These are phyloP conservation scores for Scaptomyza parva DNA, from an alignment of 2,888 invertebrate species.

Conservation along the genomic window DNA sequence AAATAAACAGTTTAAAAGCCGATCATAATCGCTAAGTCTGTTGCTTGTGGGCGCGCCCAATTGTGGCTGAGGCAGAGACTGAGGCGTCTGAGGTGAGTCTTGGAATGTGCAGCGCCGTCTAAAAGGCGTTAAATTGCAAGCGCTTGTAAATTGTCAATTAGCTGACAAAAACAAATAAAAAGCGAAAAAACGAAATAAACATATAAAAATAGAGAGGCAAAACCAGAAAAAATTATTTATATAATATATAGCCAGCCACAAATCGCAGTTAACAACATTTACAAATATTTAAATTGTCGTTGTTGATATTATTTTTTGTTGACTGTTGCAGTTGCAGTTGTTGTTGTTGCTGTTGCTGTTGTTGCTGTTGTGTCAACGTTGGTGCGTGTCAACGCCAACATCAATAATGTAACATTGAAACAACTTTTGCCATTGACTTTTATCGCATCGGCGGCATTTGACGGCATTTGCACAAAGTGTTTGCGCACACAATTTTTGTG, in stretches of 20 bases:
- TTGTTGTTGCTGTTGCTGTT: constrained; percentile 6
- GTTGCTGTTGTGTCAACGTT: constrained; percentile 17
- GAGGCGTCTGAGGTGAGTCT: constrained; percentile 37
- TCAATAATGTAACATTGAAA: constrained; percentile 46
- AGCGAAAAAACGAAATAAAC: constrained; percentile 24
- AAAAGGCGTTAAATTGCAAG: constrained; percentile 59
- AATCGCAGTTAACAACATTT: constrained; percentile 25
- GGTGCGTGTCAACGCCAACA: constrained; percentile 50
- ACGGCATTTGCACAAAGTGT: constrained; percentile 66
- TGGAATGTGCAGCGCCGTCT: constrained; percentile 31
- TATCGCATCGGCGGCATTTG: constrained; percentile 53
- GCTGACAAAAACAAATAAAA: too few relatives aligned
- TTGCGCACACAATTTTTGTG: constrained; percentile 20
- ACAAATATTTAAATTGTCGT: constrained; percentile 48
- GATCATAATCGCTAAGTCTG: constrained; percentile 29
- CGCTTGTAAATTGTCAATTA: constrained; percentile 52
- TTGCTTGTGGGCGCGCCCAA: constrained; percentile 39
- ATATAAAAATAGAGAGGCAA: constrained; percentile 10
- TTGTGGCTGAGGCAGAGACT: neutral
- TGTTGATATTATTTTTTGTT: constrained; percentile 1
- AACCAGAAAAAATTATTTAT: neutral
- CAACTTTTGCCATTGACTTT: constrained; percentile 62
- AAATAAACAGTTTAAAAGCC: constrained; percentile 31
- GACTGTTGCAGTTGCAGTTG: neutral
- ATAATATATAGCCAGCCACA: constrained; percentile 9